A percentile compares a stretch with the other conserved stretches of the same genome.
Evolutionary conservation across 2,888 invertebrate species (phyloP).

Genomic region (Tenthredo amoena): DNA sequence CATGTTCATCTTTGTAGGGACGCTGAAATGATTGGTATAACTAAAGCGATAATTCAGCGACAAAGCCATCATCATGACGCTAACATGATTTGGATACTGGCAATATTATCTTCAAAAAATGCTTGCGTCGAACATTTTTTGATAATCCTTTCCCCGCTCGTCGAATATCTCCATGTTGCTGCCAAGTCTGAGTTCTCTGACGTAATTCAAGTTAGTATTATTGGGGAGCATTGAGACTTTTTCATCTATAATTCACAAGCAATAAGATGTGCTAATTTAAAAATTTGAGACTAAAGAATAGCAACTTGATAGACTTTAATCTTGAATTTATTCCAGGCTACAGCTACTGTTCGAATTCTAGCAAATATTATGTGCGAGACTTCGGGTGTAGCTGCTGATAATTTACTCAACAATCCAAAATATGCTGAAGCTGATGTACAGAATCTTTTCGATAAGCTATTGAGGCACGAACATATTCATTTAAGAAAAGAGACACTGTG

Average conservation of each 20-base stretch:
- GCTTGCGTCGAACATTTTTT: conserved; percentile 60
- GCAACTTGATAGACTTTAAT: not conserved
- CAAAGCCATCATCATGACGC: conserved; percentile 58
- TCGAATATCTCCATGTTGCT: conserved; percentile 61
- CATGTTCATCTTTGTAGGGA: conserved; percentile 62
- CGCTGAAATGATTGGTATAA: conserved; percentile 64
- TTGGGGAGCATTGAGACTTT: not conserved
- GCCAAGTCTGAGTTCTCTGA: conserved; percentile 54
- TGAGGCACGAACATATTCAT: conserved; percentile 66
- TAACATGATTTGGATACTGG: conserved; percentile 70
- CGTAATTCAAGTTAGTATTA: conserved; percentile 61
- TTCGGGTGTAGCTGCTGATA: conserved; percentile 63
- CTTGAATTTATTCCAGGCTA: conserved; percentile 61
- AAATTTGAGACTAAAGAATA: not conserved
- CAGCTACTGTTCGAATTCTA: conserved; percentile 70
- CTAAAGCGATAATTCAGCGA: conserved; percentile 58
- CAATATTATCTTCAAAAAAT: conserved; percentile 69
- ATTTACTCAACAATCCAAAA: conserved; percentile 65
- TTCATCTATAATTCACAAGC: not conserved
- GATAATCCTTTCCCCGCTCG: conserved; percentile 56
- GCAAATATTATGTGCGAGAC: conserved; percentile 69
- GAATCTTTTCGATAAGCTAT: conserved; percentile 64
- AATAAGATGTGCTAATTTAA: not conserved
- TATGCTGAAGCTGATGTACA: conserved; percentile 58
- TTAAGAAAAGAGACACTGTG: conserved; percentile 73